phyloP scores from a whole-genome alignment of 2,888 invertebrate species.

The Luperina testacea region DNA sequence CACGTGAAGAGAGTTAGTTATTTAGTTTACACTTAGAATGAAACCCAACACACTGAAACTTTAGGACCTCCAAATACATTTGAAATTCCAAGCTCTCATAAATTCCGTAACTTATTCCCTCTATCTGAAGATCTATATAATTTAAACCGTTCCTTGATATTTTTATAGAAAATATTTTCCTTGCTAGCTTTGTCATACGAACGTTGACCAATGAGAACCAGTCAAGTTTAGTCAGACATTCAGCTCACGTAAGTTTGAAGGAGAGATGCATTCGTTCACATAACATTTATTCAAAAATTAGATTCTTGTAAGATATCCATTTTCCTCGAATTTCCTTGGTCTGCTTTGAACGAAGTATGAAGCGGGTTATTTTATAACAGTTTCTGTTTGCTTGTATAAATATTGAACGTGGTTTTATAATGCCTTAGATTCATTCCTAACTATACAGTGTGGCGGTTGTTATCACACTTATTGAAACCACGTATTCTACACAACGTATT shows the following conservation, averaged over 20 bases:
- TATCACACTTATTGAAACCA: not conserved
- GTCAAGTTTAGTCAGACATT: constrained; percentile 68
- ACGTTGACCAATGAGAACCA: constrained; percentile 72
- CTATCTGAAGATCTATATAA: constrained; percentile 54
- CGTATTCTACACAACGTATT: not conserved
- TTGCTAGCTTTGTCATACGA: constrained; percentile 70
- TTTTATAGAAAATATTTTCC: constrained; percentile 72
- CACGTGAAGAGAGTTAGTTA: not conserved
- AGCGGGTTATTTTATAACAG: not conserved
- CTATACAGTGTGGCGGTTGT: not conserved
- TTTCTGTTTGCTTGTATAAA: not conserved
- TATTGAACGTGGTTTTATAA: not conserved
- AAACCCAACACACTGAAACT: not conserved
- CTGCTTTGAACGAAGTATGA: not conserved
- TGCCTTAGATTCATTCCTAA: not conserved
- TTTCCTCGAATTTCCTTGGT: constrained; percentile 44
- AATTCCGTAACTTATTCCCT: constrained; percentile 51
- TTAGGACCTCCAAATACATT: constrained; percentile 3
- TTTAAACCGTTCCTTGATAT: constrained; percentile 61
- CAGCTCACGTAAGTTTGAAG: constrained; percentile 73
- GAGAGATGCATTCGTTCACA: constrained; percentile 72
- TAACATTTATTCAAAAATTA: constrained; percentile 71
- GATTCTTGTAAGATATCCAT: constrained; percentile 66
- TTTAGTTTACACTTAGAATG: constrained; percentile 7
- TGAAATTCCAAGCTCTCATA: constrained; percentile 9